These are phyloP conservation scores for Neosilurus hyrtlii DNA, from an alignment of 2,797 vertebrate species.

Conservation along the genomic window DNA sequence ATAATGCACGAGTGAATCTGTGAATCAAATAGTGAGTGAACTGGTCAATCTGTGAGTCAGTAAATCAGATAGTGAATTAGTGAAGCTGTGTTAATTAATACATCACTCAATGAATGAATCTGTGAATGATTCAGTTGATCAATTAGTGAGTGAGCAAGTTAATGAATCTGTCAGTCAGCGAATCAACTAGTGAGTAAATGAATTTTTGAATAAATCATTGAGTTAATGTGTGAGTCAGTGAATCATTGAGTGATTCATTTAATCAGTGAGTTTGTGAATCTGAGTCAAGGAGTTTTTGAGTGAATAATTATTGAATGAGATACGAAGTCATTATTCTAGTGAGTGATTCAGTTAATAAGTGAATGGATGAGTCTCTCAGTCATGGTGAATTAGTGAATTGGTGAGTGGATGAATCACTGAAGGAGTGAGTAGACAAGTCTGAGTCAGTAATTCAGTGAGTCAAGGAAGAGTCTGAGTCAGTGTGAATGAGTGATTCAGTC, in stretches of 20 bases:
- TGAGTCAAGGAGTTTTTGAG: not conserved
- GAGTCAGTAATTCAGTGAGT: too few species aligned
- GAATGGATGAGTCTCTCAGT: not conserved
- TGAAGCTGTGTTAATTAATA: too few species aligned
- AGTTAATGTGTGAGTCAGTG: not conserved
- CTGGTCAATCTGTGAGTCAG: too few species aligned
- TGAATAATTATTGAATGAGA: not conserved
- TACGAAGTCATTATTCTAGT: too few species aligned
- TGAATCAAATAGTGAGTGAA: too few species aligned
- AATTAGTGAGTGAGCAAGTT: not conserved
- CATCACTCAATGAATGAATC: too few species aligned
- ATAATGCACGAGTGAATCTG: not conserved
- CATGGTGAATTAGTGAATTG: not conserved
- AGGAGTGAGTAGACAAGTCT: not conserved
- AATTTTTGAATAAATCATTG: not conserved
- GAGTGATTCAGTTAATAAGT: not conserved
- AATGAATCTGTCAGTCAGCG: not conserved
- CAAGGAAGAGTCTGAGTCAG: too few species aligned
- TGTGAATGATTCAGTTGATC: not conserved
- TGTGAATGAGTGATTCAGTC: not conserved
- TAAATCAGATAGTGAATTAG: too few species aligned
- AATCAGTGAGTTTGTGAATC: not conserved
- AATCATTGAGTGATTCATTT: not conserved
- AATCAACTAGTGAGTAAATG: not conserved
- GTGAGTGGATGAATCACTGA: not conserved